Evolutionary conservation across 2,797 vertebrate genomes (phyloP).

Genomic region (Falco biarmicus): DNA sequence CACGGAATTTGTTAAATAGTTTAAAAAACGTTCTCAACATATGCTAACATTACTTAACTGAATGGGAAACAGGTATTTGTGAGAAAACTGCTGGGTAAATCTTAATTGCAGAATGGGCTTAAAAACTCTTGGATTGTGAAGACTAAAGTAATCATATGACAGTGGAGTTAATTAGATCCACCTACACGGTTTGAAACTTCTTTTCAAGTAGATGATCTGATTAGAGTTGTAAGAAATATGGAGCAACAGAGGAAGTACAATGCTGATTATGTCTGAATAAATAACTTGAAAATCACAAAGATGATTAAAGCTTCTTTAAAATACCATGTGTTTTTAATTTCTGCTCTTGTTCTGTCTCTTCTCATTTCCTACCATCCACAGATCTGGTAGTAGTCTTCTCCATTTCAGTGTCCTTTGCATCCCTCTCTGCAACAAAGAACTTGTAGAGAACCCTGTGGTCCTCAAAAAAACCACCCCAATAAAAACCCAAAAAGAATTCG

Average conservation of each 20-base stretch:
- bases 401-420: not conserved
- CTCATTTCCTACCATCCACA: slow-evolving; percentile 1
- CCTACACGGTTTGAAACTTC: slow-evolving; percentile 56
- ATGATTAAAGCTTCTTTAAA: slow-evolving; percentile 62
- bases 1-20: slow-evolving; percentile 17
- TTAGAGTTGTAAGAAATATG: slow-evolving; percentile 66
- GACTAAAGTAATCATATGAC: slow-evolving; percentile 33
- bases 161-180: slow-evolving; percentile 69
- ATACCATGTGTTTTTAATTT: slow-evolving; percentile 52
- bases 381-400: not conserved
- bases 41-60: slow-evolving; percentile 5
- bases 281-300: slow-evolving; percentile 59
- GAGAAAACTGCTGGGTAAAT: slow-evolving; percentile 15
- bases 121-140: slow-evolving; percentile 39
- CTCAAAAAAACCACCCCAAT: not conserved
- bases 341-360: slow-evolving; percentile 36
- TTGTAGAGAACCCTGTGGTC: not conserved
- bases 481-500: not conserved
- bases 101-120: slow-evolving; percentile 55
- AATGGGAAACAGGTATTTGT: not conserved
- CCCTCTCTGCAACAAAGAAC: not conserved
- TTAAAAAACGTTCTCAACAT: not conserved
- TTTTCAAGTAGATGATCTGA: slow-evolving; percentile 71
- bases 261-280: slow-evolving; percentile 71
- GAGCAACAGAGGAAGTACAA: slow-evolving; percentile 59